phyloP scores from a whole-genome alignment of 2,797 vertebrate genomes.

The Coregonus ussuriensis region DNA sequence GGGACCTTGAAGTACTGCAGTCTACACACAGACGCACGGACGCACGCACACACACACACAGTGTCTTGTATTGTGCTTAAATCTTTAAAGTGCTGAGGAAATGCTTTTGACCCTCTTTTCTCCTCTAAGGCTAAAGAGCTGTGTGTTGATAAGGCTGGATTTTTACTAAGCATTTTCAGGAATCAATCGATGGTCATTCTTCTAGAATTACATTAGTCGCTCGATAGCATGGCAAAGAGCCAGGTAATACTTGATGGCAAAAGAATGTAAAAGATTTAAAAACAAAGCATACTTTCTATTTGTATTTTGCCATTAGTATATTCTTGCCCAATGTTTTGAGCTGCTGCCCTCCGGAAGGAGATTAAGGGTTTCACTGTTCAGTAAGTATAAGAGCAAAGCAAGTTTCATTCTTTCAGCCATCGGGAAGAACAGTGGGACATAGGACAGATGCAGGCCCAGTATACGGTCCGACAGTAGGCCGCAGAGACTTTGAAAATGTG shows the following conservation, averaged over 20 bases:
- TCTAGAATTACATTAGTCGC: slow-evolving; percentile 62
- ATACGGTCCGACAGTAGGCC: no score
- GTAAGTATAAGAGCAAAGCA: no score
- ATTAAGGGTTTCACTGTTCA: no score
- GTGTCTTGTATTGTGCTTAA: not conserved
- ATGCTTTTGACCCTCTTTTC: slow-evolving; percentile 25
- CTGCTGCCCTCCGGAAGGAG: no score
- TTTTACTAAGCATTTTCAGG: slow-evolving; percentile 59
- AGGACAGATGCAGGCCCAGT: no score
- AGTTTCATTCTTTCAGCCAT: no score
- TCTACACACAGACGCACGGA: slow-evolving; percentile 18
- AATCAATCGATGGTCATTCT: slow-evolving; percentile 62
- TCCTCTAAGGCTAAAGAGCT: slow-evolving; percentile 47
- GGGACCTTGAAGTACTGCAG: not conserved
- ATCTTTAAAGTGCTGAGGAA: not conserved
- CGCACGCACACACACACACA: slow-evolving; percentile 14
- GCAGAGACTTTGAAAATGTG: not conserved
- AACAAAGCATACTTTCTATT: not conserved
- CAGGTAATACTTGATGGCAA: slow-evolving; percentile 8
- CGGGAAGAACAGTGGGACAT: no score
- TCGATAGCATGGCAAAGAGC: slow-evolving; percentile 56
- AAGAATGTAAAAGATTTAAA: not conserved
- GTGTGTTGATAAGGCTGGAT: slow-evolving; percentile 41
- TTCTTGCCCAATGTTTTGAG: not conserved
- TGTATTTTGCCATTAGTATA: not conserved